Base-by-base conservation (phyloP, 2,888 invertebrate genomes). In the Bellardia pandia region DNA sequence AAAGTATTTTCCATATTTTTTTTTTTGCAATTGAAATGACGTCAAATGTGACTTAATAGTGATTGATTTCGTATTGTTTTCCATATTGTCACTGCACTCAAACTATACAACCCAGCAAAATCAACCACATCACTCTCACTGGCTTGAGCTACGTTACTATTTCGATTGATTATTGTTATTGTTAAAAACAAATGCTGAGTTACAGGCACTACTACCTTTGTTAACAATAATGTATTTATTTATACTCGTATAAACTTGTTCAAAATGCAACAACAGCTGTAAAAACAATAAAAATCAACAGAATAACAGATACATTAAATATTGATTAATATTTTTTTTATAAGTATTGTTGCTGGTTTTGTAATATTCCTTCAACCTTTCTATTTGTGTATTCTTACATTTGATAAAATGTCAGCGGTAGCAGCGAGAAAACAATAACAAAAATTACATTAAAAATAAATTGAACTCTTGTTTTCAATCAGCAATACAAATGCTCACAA, bases 381-480 rank as follows among this genome's bases (percentile, higher is more conserved):
- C 9, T 37, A 9, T n/a, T 51, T 33, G 16, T 1, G 1, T 56
- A 16, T 56, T 56, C 53, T 16, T 6, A 16, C 8, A 23, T 56
- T 56, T 56, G 2, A 56, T 23, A 6, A 58, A 58, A 58, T 51
- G 9, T 8, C 23, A 68, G 3, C 53, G 9, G 9, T 14, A 51
- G 13, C 48, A 62, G 62, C 33, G 45, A n/a, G 4, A 66, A 13
- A 40, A 53, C 33, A 56, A 62, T 13, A 58, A 40, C 37, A 76
- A 45, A 74, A 84, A 77, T 78, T 48, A 48, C n/a, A 75, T 85
- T 87, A 69, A 85, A 81, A 85, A 85, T 87, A 85, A 85, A 85
- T 78, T 84, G 74, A 87, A 87, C 74, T 74, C 33, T 60, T 72
- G 72, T 77, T 77, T 69, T 81, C 77, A 81, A 86, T 81, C 68